Base-by-base conservation (phyloP, 2,113 vertebrate genomes). In the Pelodiscus sinensis region DNA sequence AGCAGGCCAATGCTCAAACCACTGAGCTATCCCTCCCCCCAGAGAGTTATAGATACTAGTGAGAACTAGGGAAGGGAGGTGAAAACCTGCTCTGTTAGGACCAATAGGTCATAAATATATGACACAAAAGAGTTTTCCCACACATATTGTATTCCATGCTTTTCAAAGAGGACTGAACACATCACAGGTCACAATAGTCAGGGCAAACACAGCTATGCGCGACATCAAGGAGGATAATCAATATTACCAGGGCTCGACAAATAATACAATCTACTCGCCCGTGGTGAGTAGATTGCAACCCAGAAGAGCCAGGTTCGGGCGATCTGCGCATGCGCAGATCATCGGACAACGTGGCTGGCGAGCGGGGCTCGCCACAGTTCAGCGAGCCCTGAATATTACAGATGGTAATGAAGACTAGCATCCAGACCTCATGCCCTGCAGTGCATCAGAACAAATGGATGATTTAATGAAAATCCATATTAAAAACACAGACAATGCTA, bases 151-250 rank as follows among this genome's bases (percentile, higher is more conserved):
- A 85, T 85, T 91, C 84, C 86, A 90, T 1, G 0, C 80, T 94
- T 21, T 31, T 24, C 81, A 89, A 86, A 92, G 9, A 80, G 90
- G 82, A 75, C 6, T 44, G 21, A 75, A 50, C 38, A 11, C 79
- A 88, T 88, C 86, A 54, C 73, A 78, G 87, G 88, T 78, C 78
- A 73, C 38, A 93, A 85, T 87, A 94, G n/a, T 88, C 44, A 85
- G 92, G 81, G 89, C 94, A 92, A 95, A 80, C 75, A 79, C 80
- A 57, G 82, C 80, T 92, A 38, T 0, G 25, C 93, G 86, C 82
- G 86, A 92, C 89, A 96, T 88, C 81, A 80, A 24, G 73, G 78
- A 88, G 87, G 86, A 94, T 91, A 94, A 27, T 92, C 80, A 93
- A 56, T 4, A 87, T 24, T 93, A 88, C 88, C n/a, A n/a, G n/a